phyloP scores from a whole-genome alignment of 2,888 invertebrate genomes.

The Sisyra nigra region DNA sequence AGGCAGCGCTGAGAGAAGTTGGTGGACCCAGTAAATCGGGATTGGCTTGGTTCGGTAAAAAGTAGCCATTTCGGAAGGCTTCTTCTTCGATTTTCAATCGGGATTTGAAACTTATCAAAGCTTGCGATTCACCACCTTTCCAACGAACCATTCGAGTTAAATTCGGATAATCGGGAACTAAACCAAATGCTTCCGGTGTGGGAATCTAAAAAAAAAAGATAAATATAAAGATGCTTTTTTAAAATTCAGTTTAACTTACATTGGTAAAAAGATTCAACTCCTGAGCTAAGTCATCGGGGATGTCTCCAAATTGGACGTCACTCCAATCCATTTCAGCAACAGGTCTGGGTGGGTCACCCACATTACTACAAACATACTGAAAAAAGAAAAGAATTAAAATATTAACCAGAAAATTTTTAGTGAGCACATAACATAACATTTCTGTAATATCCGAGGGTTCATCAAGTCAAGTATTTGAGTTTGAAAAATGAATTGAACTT shows the following conservation, averaged over 20 bases:
- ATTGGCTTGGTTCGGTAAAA: conserved; percentile 49
- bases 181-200: conserved; percentile 37
- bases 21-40: conserved; percentile 51
- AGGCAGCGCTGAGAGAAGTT: conserved; percentile 50
- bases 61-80: conserved; percentile 34
- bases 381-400: conserved; percentile 11
- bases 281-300: conserved; percentile 28
- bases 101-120: conserved; percentile 36
- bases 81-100: conserved; percentile 31
- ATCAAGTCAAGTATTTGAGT: too few species aligned
- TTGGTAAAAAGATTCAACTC: conserved; percentile 33
- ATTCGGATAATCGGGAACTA: conserved; percentile 31
- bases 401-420: too few species aligned
- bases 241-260: conserved; percentile 18
- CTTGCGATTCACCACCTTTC: conserved; percentile 50
- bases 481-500: not conserved
- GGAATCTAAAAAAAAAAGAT: conserved; percentile 25
- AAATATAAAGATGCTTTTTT: conserved; percentile 1
- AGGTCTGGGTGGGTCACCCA: conserved; percentile 44
- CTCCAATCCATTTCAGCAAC: conserved; percentile 28
- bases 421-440: too few species aligned
- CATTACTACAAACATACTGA: conserved; percentile 42
- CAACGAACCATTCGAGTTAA: conserved; percentile 36
- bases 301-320: conserved; percentile 29
- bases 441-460: too few species aligned